Conservation (phyloP, 2,797 vertebrate species). For the Echeneis naucrates region DNA sequence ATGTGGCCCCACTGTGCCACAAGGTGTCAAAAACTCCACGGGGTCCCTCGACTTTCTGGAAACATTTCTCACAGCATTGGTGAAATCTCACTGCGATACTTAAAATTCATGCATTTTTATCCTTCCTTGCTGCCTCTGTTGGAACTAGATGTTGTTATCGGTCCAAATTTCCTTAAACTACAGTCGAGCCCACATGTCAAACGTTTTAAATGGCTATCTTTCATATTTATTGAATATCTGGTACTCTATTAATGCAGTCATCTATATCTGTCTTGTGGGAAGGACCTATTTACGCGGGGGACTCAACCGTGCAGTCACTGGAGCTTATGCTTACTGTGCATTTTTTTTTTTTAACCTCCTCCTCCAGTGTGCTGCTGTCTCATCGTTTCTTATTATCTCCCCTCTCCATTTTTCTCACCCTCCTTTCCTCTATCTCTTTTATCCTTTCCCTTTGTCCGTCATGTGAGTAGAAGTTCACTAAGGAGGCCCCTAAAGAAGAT, state of each 20-base stretch:
- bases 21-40: not conserved
- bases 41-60: not conserved
- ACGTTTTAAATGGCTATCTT: constrained; percentile 28
- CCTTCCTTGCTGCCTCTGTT: not conserved
- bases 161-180: constrained; percentile 17
- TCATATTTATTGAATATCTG: constrained; percentile 39
- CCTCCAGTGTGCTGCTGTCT: constrained; percentile 54
- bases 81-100: not conserved
- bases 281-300: constrained; percentile 28
- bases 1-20: not conserved
- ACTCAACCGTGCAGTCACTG: constrained; percentile 24
- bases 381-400: constrained; percentile 64
- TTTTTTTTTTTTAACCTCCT: constrained; percentile 38
- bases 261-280: constrained; percentile 26
- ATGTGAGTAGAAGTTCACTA: constrained; percentile 90
- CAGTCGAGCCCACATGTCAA: not conserved
- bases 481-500: constrained; percentile 93
- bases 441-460: constrained; percentile 25
- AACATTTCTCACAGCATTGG: not conserved
- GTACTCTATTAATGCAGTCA: constrained; percentile 36
- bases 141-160: not conserved
- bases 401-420: constrained; percentile 4
- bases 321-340: constrained; percentile 45
- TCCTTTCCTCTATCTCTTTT: constrained; percentile 1
- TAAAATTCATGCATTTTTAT: not conserved